These are phyloP conservation scores for Antitype chi DNA, from an alignment of 2,888 invertebrate genomes.

Conservation along the genomic window DNA sequence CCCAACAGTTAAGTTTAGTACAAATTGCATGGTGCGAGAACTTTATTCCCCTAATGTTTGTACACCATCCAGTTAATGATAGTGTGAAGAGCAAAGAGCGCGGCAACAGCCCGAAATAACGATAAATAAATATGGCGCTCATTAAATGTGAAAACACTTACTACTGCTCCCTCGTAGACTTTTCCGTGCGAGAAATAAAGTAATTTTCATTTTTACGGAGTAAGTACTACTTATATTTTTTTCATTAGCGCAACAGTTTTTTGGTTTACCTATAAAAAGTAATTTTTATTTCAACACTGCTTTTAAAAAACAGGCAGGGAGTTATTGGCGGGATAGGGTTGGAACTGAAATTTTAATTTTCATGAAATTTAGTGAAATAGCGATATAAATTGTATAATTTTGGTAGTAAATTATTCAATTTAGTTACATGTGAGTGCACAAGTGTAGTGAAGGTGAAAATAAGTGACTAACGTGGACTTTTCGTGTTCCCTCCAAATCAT, in stretches of 20 bases:
- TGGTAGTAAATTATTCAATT: too few species aligned
- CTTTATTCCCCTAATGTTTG: slow-evolving; percentile 64
- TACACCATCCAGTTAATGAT: slow-evolving; percentile 59
- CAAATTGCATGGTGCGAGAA: slow-evolving; percentile 60
- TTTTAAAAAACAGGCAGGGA: slow-evolving; percentile 1
- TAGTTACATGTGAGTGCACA: too few species aligned
- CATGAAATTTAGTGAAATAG: too few species aligned
- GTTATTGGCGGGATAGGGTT: too few species aligned
- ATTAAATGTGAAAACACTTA: slow-evolving; percentile 60
- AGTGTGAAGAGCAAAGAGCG: slow-evolving; percentile 62
- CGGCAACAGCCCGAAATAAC: slow-evolving; percentile 50
- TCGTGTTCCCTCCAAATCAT: too few species aligned
- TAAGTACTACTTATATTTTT: slow-evolving; percentile 19
- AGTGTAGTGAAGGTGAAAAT: too few species aligned
- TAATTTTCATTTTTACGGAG: slow-evolving; percentile 40
- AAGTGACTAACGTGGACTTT: too few species aligned
- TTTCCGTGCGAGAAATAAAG: slow-evolving; percentile 40
- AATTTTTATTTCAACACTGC: slow-evolving; percentile 1
- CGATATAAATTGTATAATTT: too few species aligned
- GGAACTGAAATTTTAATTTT: too few species aligned
- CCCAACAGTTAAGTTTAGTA: slow-evolving; percentile 45
- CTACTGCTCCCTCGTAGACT: slow-evolving; percentile 41
- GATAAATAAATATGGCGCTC: slow-evolving; percentile 62
- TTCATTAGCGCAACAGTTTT: slow-evolving; percentile 36
- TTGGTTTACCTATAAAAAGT: not conserved